Evolutionary conservation across 2,888 invertebrate species (phyloP), one percentile per base, ranked within the genome.

Genomic region (Helobdella robusta): DNA sequence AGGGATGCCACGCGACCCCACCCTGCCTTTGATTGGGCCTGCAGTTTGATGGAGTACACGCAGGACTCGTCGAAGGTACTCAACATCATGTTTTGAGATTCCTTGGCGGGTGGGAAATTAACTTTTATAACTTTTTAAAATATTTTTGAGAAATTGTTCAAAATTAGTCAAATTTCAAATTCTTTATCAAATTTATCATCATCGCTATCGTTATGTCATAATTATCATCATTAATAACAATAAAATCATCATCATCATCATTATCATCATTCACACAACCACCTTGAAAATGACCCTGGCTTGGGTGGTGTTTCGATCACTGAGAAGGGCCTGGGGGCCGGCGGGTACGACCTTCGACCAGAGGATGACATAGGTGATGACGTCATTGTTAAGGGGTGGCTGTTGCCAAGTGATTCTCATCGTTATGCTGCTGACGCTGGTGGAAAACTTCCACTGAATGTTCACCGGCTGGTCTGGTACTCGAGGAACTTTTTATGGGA

Each of bases 381-480:
- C 67, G 25, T 70, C 63, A 4, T 59, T 62, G 30, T 70, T 70
- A 0, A 70, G 11, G 11, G 52, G 34, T 3, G 72, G 71, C 40
- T 35, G 36, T n/a, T 63, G 44, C 72, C 72, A 72, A 20, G 63
- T 69, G 48, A 72, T 28, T n/a, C 64, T 54, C 8, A 68, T 70
- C 4, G 67, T 68, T 52, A 72, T 70, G 66, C 72, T 72, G 4
- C 58, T 44, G 11, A 60, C 58, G 32, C 65, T 66, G 36, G 71
- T 68, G 32, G 69, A 44, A 54, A 72, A 69, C 52, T 64, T 71
- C 66, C 70, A 61, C 28, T 67, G 64, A 30, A 72, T 66, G 48
- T 69, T 59, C 11, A 66, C 35, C 4, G 72, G 72, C 34, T 67
- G 67, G 25, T 66, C 68, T 0, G 72, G 72, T 1, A 69, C 68